Base-by-base conservation (phyloP, 2,888 invertebrate genomes). In the Mythimna albipuncta region DNA sequence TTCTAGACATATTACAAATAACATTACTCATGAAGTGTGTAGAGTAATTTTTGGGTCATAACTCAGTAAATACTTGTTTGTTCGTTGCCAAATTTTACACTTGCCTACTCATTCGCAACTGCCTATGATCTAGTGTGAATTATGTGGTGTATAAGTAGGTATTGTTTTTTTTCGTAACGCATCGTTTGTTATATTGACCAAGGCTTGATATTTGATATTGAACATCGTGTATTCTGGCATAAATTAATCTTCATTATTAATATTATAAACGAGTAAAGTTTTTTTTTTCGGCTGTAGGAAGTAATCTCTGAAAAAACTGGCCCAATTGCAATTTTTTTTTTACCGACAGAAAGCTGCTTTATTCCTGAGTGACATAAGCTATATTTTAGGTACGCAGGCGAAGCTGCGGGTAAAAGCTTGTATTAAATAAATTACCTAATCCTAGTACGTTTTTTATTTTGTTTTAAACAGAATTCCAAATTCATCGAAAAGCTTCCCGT, bases 61-160 rank as follows among this genome's bases (percentile, higher is more conserved):
- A 26, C 65, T 82, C 55, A 21, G 44, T 66, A 44, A 57, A 54
- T 69, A 58, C 63, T 58, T 38, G 63, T 38, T 44, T 7, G 44
- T 52, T 52, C 32, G 55, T 79, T 78, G 78, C 58, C 58, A 77
- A 78, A 77, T 78, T 65, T 81, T 54, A 32, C 67, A 63, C 52
- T 32, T 65, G n/a, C n/a, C 2, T 9, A 32, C 44, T 62, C 62
- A 58, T 52, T 65, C 19, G 32, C 16, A 61, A 74, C 55, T 11
- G 26, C n/a, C 10, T 54, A 47, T 62, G 52, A 77, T 75, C 35
- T 44, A 62, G 57, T 75, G 76, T 76, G 57, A 81, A 63, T 54
- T 62, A 64, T 64, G 41, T 38, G 44, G 32, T 32, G 21, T 21
- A 7, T 7, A 21, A 7, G 6, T 2, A 32, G 9, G 11, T 62